phyloP scores from a whole-genome alignment of 1,140 invertebrate species.

The Saccostrea echinata region DNA sequence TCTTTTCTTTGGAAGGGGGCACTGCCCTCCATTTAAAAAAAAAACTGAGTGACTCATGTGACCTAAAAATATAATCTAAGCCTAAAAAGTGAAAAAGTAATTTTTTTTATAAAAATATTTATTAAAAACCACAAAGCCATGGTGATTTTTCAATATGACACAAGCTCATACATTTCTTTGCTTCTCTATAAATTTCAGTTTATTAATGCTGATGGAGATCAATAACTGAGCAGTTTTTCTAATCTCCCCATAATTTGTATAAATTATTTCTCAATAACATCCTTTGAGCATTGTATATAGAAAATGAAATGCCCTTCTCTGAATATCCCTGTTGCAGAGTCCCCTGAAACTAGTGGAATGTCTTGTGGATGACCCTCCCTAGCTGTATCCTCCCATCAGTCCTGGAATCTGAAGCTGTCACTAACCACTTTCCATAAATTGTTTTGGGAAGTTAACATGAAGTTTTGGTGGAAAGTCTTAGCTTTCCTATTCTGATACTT shows the following conservation, averaged over 20 bases:
- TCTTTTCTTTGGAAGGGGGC: no score
- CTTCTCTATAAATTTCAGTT: no score
- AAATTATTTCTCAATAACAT: background rate
- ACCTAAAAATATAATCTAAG: no score
- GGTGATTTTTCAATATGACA: no score
- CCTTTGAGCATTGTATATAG: background rate
- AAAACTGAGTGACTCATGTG: no score
- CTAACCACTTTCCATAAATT: slow-evolving; percentile 94
- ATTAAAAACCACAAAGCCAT: no score
- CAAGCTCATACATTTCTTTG: no score
- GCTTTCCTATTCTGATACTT: slow-evolving; percentile 79
- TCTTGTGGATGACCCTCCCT: background rate
- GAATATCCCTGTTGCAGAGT: background rate
- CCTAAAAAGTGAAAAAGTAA: no score
- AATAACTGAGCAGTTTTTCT: background rate
- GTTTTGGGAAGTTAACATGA: slow-evolving; percentile 89
- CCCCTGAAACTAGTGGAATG: background rate
- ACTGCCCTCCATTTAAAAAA: no score
- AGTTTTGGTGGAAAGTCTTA: slow-evolving; percentile 89
- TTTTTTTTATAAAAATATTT: no score
- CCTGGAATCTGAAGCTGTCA: slow-evolving; percentile 89
- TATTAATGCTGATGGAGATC: background rate
- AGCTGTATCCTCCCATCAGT: slow-evolving; percentile 69
- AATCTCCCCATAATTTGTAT: background rate
- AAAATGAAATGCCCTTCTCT: background rate